Conservation (phyloP, 2,113 vertebrate species). For the Grantiella picta region DNA sequence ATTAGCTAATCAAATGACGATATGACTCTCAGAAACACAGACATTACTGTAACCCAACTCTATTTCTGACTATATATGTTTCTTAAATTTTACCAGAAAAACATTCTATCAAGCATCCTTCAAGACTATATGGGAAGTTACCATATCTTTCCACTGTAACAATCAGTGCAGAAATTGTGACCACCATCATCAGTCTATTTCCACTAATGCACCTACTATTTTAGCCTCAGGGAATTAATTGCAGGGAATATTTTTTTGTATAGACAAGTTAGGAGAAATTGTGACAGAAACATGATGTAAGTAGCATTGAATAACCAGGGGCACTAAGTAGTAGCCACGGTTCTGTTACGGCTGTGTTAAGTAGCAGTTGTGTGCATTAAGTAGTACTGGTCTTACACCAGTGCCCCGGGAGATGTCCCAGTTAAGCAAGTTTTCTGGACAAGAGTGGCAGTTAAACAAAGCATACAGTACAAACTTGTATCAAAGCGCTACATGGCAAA, state of each 20-base stretch:
- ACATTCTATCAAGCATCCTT: slow-evolving; percentile 7
- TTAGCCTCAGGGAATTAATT: background rate
- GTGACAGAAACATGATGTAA: background rate
- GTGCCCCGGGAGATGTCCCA: background rate
- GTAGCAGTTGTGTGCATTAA: background rate
- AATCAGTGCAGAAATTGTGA: background rate
- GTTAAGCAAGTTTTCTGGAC: background rate
- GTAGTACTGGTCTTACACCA: background rate
- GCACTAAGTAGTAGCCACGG: background rate
- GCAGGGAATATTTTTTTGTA: background rate
- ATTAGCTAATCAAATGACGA: slow-evolving; percentile 83
- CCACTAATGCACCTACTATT: background rate
- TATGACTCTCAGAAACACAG: slow-evolving; percentile 73
- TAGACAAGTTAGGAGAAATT: background rate
- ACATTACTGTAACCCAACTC: slow-evolving; percentile 67
- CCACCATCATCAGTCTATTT: background rate
- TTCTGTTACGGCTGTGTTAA: background rate
- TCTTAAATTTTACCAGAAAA: slow-evolving; percentile 11
- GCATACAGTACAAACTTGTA: fast-evolving
- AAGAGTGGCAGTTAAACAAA: background rate
- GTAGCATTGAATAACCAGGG: background rate
- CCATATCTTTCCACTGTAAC: background rate
- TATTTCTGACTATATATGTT: slow-evolving; percentile 45
- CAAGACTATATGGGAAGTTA: background rate
- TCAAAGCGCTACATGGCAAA: background rate